Base-by-base conservation (phyloP, 2,113 vertebrate genomes). In the Telmatochromis bifrenatus region DNA sequence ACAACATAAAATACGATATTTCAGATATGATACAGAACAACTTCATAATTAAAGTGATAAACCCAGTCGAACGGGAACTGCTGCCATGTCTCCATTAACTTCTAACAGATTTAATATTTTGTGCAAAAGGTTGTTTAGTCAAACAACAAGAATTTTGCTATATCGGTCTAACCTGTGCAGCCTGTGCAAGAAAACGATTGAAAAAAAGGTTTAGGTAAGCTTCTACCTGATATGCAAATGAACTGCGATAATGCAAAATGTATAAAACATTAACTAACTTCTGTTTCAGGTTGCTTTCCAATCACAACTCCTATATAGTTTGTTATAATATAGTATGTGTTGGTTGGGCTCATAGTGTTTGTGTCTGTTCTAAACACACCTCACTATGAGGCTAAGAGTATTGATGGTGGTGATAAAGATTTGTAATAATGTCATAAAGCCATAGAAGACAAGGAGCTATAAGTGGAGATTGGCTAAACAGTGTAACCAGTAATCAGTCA, bases 121-220 rank as follows among this genome's bases (percentile, higher is more conserved):
- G 26, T 77, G 26, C 23, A 49, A 19, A 97, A 95, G 96, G 96
- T 97, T 97, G 96, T 96, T 96, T 97, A 96, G 95, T 94, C 95
- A 95, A 95, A 75, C 68, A 28, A 75, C 14, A 19, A 28, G 15
- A 96, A 96, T 96, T 97, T 96, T 97, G 96, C 42, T 49, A 49
- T 19, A 47, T 19, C 0, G 9, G 97, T 97, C 96, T 55, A 54
- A 51, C 7, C 83, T 87, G 83, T 88, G 95, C 92, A 88, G 95
- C 94, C 94, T 95, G 95, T 68, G 53, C 86, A 19, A 49, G 91
- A 93, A 95, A 96, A 87, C 94, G 93, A 95, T 95, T 21, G 35
- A 26, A 79, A 65, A 77, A 45, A 33, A 31, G 87, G 93, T 96
- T 94, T 92, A 89, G 96, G 96, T 92, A 95, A 93, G 96, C 95